Evolutionary conservation across 1,140 invertebrate species (phyloP).

Genomic region (Solenopsis fugax): DNA sequence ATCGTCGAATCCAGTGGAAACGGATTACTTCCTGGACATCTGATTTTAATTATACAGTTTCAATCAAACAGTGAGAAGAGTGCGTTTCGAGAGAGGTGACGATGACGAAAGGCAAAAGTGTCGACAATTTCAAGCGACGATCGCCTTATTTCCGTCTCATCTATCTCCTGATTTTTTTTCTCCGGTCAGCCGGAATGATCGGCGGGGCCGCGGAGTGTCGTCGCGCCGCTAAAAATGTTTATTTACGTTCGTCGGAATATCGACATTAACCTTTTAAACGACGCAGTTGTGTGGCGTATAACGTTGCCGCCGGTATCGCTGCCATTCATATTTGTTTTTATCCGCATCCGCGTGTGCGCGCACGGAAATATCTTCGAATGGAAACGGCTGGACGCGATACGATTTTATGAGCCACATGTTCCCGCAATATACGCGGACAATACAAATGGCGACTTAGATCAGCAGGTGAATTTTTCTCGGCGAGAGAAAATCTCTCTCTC

Average conservation of each 20-base stretch:
- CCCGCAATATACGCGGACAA: conserved; percentile 52
- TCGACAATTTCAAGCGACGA: neutral
- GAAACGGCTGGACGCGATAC: conserved; percentile 54
- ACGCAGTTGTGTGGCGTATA: conserved; percentile 32
- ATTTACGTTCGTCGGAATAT: conserved; percentile 51
- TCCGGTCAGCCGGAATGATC: neutral
- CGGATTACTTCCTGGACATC: neutral
- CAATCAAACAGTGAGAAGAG: neutral
- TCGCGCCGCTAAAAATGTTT: conserved; percentile 44
- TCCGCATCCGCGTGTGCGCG: conserved; percentile 38
- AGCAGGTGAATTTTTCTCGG: conserved; percentile 42
- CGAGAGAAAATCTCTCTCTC: neutral
- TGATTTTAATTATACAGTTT: conserved; percentile 11
- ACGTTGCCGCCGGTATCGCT: conserved; percentile 45
- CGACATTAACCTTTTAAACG: conserved; percentile 66
- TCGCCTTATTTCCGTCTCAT: neutral
- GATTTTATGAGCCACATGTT: conserved; percentile 61
- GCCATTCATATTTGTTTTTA: conserved; percentile 64
- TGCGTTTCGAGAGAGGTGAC: neutral
- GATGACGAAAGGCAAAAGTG: neutral
- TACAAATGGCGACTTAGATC: conserved; percentile 53
- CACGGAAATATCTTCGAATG: conserved; percentile 59
- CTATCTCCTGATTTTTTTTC: neutral
- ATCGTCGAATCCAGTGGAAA: neutral
- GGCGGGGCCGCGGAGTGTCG: conserved; percentile 2